These are phyloP conservation scores for Tiaroga cobitis DNA, from an alignment of 2,797 vertebrate species.

Conservation along the genomic window DNA sequence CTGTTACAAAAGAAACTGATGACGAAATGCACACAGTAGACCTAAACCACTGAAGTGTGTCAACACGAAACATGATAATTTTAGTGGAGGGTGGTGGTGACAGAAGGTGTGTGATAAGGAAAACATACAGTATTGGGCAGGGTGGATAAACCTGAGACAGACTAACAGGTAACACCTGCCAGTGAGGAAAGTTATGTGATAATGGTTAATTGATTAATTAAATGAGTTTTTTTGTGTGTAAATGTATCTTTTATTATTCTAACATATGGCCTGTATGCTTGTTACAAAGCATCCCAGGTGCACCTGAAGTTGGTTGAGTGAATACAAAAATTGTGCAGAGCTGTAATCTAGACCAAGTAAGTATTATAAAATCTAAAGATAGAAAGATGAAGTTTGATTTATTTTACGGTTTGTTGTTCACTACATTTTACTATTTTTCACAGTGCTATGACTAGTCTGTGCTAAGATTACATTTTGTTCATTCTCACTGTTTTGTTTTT, in stretches of 20 bases:
- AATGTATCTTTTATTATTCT: neutral
- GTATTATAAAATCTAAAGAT: neutral
- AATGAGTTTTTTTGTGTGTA: neutral
- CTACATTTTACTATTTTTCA: neutral
- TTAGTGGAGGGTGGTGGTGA: neutral
- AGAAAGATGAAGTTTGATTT: neutral
- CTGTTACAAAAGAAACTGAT: slow-evolving; percentile 14
- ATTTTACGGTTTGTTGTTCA: neutral
- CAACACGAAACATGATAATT: slow-evolving; percentile 18
- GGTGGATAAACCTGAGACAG: slow-evolving; percentile 2
- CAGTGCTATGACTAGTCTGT: neutral
- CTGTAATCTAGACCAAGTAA: neutral
- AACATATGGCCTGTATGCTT: neutral
- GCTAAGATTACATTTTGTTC: neutral
- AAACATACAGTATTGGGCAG: neutral
- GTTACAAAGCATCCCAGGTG: neutral
- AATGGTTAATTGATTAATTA: neutral
- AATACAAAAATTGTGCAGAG: neutral
- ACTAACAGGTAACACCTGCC: neutral
- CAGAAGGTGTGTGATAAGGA: neutral
- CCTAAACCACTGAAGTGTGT: neutral
- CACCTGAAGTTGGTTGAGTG: neutral
- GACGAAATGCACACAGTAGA: slow-evolving; percentile 20
- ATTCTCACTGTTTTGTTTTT: neutral
- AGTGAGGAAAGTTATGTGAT: too few relatives aligned